These are phyloP conservation scores for Hipparchia sbordonii DNA, from an alignment of 2,888 invertebrate species.

Conservation along the genomic window DNA sequence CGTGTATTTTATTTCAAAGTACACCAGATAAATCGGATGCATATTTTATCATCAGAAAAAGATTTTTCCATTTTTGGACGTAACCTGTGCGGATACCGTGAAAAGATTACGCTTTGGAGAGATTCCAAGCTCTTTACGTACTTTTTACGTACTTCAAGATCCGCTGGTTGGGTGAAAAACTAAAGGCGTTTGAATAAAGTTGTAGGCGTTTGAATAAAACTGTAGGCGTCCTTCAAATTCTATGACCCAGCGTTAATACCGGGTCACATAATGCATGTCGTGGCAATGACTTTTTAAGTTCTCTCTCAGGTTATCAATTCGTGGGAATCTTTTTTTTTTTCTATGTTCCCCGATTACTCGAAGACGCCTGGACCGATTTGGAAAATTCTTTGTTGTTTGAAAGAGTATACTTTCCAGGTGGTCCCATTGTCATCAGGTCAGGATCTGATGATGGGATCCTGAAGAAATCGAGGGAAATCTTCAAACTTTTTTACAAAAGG, in stretches of 20 bases:
- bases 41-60: conserved; percentile 45
- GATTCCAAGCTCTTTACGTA: conserved; percentile 38
- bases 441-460: too few species aligned
- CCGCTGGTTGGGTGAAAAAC: conserved; percentile 8
- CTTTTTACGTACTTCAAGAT: conserved; percentile 20
- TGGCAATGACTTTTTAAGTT: too few species aligned
- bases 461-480: too few species aligned
- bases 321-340: too few species aligned
- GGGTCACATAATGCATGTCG: not conserved
- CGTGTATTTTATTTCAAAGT: conserved; percentile 36
- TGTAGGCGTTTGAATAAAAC: not conserved
- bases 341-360: too few species aligned
- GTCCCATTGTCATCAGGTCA: too few species aligned
- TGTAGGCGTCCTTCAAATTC: not conserved
- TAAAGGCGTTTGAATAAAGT: too few species aligned
- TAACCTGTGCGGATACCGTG: conserved; percentile 44
- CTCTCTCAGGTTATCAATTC: too few species aligned
- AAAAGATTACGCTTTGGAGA: conserved; percentile 45
- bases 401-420: too few species aligned
- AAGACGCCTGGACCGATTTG: too few species aligned
- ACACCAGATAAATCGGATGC: conserved; percentile 40
- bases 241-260: not conserved
- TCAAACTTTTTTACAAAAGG: too few species aligned
- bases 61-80: conserved; percentile 41
- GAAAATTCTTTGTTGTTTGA: too few species aligned